Conservation (phyloP, 2,888 invertebrate species). For the Ophioninae sp. region DNA sequence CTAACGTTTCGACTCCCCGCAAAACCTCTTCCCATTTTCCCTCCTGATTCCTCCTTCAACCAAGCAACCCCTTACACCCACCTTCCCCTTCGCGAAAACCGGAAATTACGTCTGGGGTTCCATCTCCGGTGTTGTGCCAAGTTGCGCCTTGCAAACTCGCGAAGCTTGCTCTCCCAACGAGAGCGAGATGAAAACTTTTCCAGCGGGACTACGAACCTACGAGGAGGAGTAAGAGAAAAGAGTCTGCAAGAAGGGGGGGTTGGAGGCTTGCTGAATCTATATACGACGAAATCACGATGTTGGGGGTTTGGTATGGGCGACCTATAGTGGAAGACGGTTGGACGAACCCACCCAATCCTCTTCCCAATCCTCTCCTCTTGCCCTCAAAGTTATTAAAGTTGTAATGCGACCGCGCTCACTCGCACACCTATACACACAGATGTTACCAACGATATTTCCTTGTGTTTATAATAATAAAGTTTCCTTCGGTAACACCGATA, state of each 20-base stretch:
- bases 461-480: constrained; percentile 62
- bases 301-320: constrained; percentile 40
- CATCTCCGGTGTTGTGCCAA: constrained; percentile 80
- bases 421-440: constrained; percentile 35
- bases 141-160: constrained; percentile 69
- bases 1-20: constrained; percentile 72
- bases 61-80: constrained; percentile 6
- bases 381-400: constrained; percentile 74
- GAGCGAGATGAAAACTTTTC: constrained; percentile 47
- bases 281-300: constrained; percentile 44
- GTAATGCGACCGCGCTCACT: constrained; percentile 64
- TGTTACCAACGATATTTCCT: constrained; percentile 57
- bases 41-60: constrained; percentile 19
- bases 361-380: constrained; percentile 6
- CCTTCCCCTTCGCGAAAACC: constrained; percentile 69
- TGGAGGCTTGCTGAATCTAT: constrained; percentile 53
- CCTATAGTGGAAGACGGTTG: constrained; percentile 26
- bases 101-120: constrained; percentile 80
- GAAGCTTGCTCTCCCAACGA: constrained; percentile 5
- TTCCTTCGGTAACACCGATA: constrained; percentile 58
- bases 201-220: not conserved
- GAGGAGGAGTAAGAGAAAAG: constrained; percentile 45
- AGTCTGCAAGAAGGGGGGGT: constrained; percentile 67
- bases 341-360: constrained; percentile 29
- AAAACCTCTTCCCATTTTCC: constrained; percentile 27